Conservation (phyloP, 2,113 vertebrate genomes). For the Saiga tatarica region DNA sequence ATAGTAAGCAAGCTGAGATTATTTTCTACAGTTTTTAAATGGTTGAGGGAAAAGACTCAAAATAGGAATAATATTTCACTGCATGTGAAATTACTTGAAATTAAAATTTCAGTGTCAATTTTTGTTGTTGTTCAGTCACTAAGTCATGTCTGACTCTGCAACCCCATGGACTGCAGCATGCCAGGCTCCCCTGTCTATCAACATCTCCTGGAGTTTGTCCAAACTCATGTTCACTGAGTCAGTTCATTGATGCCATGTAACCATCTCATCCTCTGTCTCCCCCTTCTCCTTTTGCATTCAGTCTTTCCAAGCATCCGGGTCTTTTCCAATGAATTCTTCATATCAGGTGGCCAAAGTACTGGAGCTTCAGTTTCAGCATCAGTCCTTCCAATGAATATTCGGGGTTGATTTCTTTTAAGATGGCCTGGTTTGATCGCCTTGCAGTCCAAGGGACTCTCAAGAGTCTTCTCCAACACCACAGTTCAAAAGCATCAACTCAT, state of each 20-base stretch:
- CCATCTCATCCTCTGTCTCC: neutral
- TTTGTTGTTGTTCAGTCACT: neutral
- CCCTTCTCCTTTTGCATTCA: neutral
- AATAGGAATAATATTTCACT: neutral
- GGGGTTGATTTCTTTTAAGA: neutral
- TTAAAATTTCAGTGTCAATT: neutral
- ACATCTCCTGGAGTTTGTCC: neutral
- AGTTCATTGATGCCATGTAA: neutral
- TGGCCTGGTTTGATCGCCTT: fast-evolving
- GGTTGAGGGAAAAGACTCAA: neutral
- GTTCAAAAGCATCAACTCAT: neutral
- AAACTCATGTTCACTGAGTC: neutral
- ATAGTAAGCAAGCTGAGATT: neutral
- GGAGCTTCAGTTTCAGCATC: neutral
- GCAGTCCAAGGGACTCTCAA: neutral
- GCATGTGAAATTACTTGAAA: neutral
- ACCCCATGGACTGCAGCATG: neutral
- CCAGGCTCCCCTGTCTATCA: neutral
- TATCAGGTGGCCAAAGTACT: neutral
- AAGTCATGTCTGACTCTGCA: neutral
- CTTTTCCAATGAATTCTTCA: neutral
- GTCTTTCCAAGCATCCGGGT: neutral
- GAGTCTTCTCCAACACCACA: neutral
- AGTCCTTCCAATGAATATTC: neutral
- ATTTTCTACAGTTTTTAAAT: neutral